A percentile compares a stretch with the other conserved stretches of the same genome.
Conservation (phyloP, 2,113 vertebrate species). For the Pardalotus punctatus region DNA sequence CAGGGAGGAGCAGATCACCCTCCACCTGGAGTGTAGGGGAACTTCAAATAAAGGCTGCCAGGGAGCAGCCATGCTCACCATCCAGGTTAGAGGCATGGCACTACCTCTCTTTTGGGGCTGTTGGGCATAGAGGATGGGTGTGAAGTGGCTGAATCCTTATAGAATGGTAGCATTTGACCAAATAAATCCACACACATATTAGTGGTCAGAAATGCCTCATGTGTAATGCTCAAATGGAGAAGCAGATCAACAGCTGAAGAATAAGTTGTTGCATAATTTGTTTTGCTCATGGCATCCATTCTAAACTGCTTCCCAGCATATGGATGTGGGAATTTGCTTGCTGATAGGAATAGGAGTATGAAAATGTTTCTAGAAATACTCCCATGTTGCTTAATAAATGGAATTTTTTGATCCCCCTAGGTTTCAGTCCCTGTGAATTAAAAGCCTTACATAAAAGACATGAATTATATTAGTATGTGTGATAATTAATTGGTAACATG, state of each 20-base stretch:
- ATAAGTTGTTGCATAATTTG: background rate
- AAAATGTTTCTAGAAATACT: background rate
- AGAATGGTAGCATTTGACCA: background rate
- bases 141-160: background rate
- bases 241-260: background rate
- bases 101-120: background rate
- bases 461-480: background rate
- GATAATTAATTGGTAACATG: background rate
- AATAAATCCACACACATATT: fast-evolving
- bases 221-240: background rate
- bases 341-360: background rate
- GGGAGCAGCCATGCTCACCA: conserved; percentile 84
- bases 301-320: background rate
- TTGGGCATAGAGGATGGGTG: background rate
- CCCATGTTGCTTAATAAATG: background rate
- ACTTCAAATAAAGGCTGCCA: conserved; percentile 86
- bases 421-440: background rate
- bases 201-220: background rate
- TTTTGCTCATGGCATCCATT: background rate
- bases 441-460: background rate
- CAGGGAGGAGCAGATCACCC: conserved; percentile 87
- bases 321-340: background rate
- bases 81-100: conserved; percentile 77
- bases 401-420: background rate
- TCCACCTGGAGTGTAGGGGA: conserved; percentile 87